Conservation (phyloP, 2,888 invertebrate genomes). For the Clistopyga incitator region DNA sequence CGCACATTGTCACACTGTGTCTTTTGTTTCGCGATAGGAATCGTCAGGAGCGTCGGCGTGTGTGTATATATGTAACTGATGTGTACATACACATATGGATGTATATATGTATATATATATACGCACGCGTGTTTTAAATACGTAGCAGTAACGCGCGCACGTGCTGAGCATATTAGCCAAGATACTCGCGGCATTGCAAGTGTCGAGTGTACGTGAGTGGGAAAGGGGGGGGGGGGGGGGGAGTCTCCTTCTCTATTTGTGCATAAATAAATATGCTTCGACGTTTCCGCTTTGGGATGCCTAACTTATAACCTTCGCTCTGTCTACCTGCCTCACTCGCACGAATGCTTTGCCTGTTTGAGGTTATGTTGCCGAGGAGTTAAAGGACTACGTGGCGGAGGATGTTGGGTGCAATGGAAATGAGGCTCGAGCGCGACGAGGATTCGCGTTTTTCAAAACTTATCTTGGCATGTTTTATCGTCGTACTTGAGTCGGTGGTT, state of each 20-base stretch:
- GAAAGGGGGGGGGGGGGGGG: too few species aligned
- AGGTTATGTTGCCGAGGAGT: conserved; percentile 40
- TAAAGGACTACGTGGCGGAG: conserved; percentile 10
- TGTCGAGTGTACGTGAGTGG: conserved; percentile 42
- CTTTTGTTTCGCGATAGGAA: conserved; percentile 23
- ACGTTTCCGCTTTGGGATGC: conserved; percentile 65
- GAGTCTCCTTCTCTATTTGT: conserved; percentile 51
- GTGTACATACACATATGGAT: neutral
- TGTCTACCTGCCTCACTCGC: neutral
- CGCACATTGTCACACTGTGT: neutral
- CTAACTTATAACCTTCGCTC: conserved; percentile 61
- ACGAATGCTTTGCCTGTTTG: conserved; percentile 6
- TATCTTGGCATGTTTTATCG: neutral
- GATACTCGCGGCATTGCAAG: conserved; percentile 46
- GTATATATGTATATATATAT: conserved; percentile 44
- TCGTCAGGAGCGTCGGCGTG: conserved; percentile 6
- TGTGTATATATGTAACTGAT: neutral
- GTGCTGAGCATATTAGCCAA: conserved; percentile 62
- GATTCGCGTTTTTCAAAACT: neutral
- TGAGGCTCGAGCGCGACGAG: neutral
- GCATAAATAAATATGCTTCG: conserved; percentile 66
- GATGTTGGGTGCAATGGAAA: neutral
- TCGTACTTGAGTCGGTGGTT: neutral
- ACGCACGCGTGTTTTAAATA: conserved; percentile 59
- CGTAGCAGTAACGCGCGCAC: conserved; percentile 64